Percentiles rank a stretch among this genome's conserved stretches.
Conservation (phyloP, 2,113 vertebrate genomes). For the Anolis sagrei region DNA sequence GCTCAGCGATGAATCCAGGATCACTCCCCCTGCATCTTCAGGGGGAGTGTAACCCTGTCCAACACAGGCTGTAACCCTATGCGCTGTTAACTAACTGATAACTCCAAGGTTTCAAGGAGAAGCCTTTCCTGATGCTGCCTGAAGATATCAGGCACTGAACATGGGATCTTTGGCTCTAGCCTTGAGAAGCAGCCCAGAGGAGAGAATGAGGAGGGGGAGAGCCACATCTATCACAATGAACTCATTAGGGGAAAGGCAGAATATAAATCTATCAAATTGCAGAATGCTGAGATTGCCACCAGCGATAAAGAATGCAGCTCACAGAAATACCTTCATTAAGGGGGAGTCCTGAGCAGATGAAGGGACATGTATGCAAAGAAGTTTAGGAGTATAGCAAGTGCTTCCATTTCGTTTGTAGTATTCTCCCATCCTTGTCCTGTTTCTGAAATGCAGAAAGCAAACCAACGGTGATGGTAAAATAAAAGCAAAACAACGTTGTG, state of each 20-base stretch:
- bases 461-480: background rate
- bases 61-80: no score
- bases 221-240: no score
- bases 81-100: no score
- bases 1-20: no score
- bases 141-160: no score
- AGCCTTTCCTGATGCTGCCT: no score
- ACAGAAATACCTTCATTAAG: conserved; percentile 53
- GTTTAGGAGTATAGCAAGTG: background rate
- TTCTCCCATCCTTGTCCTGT: conserved; percentile 43
- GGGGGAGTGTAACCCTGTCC: no score
- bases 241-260: background rate
- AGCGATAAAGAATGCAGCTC: background rate
- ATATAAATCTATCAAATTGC: background rate
- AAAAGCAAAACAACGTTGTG: background rate
- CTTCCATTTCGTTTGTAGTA: conserved; percentile 30
- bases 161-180: no score
- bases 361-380: conserved; percentile 34
- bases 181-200: no score
- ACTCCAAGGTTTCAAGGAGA: no score
- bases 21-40: no score
- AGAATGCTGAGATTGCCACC: background rate
- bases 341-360: background rate
- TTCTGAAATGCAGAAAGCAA: conserved; percentile 7
- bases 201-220: no score